phyloP scores from a whole-genome alignment of 2,113 vertebrate genomes.

The Apodemus sylvaticus region DNA sequence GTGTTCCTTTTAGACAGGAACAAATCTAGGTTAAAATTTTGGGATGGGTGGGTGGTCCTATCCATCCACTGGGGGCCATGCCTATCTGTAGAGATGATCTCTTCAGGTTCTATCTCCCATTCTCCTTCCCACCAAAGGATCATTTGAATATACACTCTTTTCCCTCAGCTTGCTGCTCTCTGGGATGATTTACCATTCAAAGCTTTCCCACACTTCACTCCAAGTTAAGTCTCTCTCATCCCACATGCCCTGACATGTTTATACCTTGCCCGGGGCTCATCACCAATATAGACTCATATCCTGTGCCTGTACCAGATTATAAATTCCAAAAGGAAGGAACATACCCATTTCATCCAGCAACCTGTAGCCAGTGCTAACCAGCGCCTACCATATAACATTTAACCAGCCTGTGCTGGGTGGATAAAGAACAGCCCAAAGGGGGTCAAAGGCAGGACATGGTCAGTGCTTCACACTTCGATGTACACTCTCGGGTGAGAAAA shows the following conservation, averaged over 20 bases:
- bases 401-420: neutral
- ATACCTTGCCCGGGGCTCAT: neutral
- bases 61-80: no score
- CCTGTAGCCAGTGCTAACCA: neutral
- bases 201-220: neutral
- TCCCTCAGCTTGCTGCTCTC: neutral
- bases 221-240: neutral
- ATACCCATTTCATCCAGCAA: neutral
- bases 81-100: no score
- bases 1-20: no score
- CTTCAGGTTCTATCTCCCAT: neutral
- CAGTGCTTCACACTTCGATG: neutral
- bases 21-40: no score
- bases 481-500: neutral
- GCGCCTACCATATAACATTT: neutral
- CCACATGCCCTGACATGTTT: rapidly evolving
- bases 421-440: neutral
- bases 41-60: no score
- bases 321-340: neutral
- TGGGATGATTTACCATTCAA: neutral
- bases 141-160: neutral
- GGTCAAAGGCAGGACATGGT: neutral
- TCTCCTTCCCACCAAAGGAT: neutral
- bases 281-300: neutral
- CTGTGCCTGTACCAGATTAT: neutral